Evolutionary conservation across 2,113 vertebrate genomes (phyloP).

Genomic region (Rana temporaria): DNA sequence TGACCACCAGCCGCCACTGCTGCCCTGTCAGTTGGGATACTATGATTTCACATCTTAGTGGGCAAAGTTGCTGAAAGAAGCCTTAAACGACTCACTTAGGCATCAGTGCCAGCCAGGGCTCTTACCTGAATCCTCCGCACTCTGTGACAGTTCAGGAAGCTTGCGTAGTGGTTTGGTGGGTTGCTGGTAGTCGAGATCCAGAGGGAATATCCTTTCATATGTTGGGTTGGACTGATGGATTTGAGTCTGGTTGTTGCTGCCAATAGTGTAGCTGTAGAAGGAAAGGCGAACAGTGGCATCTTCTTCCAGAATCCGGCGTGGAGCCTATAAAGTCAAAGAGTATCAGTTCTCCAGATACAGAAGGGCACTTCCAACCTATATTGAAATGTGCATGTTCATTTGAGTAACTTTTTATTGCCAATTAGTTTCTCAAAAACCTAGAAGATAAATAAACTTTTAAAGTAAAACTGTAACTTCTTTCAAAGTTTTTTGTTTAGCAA

Average conservation of each 20-base stretch:
- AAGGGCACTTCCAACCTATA: too few relatives aligned
- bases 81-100: too few relatives aligned
- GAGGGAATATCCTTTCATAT: constrained; percentile 87
- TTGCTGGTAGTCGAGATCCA: constrained; percentile 89
- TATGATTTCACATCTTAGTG: too few relatives aligned
- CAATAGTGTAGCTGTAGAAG: constrained; percentile 86
- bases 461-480: background rate
- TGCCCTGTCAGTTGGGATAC: too few relatives aligned
- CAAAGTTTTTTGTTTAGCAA: too few relatives aligned
- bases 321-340: constrained; percentile 71
- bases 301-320: constrained; percentile 87
- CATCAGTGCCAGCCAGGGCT: too few relatives aligned
- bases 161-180: constrained; percentile 80
- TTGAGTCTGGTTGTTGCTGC: constrained; percentile 78
- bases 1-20: too few relatives aligned
- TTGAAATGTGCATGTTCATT: too few relatives aligned
- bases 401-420: too few relatives aligned
- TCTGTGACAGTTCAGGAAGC: constrained; percentile 86
- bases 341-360: background rate
- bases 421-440: too few relatives aligned
- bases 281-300: constrained; percentile 86
- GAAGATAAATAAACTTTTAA: too few relatives aligned
- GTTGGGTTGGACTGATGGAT: constrained; percentile 83
- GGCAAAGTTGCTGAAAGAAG: too few relatives aligned
- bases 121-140: constrained; percentile 86